Evolutionary conservation across 2,888 invertebrate species (phyloP).

Genomic region (Mythimna impura): DNA sequence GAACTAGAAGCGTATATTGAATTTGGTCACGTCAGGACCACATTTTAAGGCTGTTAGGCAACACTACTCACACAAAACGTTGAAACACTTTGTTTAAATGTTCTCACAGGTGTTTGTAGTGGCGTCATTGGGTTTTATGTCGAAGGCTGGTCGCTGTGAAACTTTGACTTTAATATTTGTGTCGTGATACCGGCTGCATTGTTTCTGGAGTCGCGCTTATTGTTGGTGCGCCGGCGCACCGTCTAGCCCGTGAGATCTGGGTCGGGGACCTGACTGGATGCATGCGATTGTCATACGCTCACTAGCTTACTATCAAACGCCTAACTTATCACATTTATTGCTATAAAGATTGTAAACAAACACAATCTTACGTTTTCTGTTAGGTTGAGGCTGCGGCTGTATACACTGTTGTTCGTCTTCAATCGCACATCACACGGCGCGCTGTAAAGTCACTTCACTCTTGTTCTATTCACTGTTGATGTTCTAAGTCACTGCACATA

Average conservation of each 20-base stretch:
- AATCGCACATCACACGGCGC: slow-evolving; percentile 86
- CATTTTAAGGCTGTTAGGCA: slow-evolving; percentile 67
- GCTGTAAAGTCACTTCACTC: slow-evolving; percentile 84
- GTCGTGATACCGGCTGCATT: slow-evolving; percentile 85
- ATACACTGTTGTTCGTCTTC: slow-evolving; percentile 80
- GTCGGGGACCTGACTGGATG: slow-evolving; percentile 82
- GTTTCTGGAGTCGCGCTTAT: slow-evolving; percentile 81
- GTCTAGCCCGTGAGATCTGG: slow-evolving; percentile 87
- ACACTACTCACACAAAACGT: slow-evolving; percentile 69
- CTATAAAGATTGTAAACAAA: slow-evolving; percentile 73
- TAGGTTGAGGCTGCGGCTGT: slow-evolving; percentile 88
- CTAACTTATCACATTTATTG: slow-evolving; percentile 52
- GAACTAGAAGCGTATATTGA: slow-evolving; percentile 58
- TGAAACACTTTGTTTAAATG: slow-evolving; percentile 82
- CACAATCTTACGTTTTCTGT: slow-evolving; percentile 87
- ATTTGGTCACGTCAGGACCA: slow-evolving; percentile 65
- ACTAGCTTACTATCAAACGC: slow-evolving; percentile 62
- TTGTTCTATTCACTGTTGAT: slow-evolving; percentile 76
- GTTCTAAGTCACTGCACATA: slow-evolving; percentile 84
- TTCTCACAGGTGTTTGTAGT: slow-evolving; percentile 88
- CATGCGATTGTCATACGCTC: slow-evolving; percentile 68
- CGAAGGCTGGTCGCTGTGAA: slow-evolving; percentile 88
- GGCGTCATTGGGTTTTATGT: slow-evolving; percentile 86
- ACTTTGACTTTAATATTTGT: slow-evolving; percentile 84
- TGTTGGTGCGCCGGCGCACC: slow-evolving; percentile 75